Evolutionary conservation across 1,140 invertebrate genomes (phyloP).

Genomic region (Lucilia cuprina): DNA sequence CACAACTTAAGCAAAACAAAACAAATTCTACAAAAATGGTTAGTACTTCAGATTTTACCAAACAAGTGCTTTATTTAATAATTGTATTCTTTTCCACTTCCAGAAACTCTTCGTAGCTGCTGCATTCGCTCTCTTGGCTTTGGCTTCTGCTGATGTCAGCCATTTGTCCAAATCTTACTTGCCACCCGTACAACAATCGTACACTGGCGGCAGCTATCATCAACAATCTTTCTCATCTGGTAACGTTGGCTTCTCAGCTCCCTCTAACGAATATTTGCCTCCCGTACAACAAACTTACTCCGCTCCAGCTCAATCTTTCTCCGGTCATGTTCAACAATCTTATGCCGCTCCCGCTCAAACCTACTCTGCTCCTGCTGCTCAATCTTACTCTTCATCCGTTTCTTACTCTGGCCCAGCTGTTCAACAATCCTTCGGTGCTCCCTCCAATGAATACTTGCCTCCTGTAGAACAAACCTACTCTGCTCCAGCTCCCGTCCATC

Average conservation of each 20-base stretch:
- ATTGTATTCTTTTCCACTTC: slow-evolving; percentile 11
- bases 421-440: slow-evolving; percentile 43
- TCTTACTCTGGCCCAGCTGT: neutral
- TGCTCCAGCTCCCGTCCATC: neutral
- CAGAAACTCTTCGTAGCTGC: slow-evolving; percentile 58
- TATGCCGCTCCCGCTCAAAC: slow-evolving; percentile 27
- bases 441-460: slow-evolving; percentile 34
- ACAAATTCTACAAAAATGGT: slow-evolving; percentile 48
- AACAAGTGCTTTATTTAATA: neutral
- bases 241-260: slow-evolving; percentile 14
- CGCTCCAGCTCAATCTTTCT: neutral
- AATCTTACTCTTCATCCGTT: neutral
- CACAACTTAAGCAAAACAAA: slow-evolving; percentile 33
- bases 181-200: slow-evolving; percentile 43
- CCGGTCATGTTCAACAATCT: slow-evolving; percentile 13
- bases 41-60: slow-evolving; percentile 38
- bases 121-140: slow-evolving; percentile 54
- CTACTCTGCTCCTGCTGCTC: slow-evolving; percentile 44
- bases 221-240: slow-evolving; percentile 28
- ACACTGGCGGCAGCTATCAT: neutral
- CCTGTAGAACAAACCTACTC: slow-evolving; percentile 38
- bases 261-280: slow-evolving; percentile 34
- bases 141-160: slow-evolving; percentile 58
- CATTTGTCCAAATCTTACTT: slow-evolving; percentile 51
- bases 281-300: slow-evolving; percentile 40